A percentile compares a stretch with the other conserved stretches of the same genome.
phyloP scores from a whole-genome alignment of 2,797 vertebrate species.

The Tenualosa thibaudeaui region DNA sequence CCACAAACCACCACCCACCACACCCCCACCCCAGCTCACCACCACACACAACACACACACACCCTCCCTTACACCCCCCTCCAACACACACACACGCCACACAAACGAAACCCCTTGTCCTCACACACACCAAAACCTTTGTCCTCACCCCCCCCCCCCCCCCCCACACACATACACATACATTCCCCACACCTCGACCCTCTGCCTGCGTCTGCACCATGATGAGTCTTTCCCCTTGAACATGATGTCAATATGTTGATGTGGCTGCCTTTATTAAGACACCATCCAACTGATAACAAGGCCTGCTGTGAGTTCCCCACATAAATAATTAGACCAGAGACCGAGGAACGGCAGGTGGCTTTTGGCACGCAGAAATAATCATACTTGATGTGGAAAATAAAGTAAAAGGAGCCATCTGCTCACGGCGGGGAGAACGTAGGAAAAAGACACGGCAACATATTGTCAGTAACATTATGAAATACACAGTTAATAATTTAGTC shows the following conservation, averaged over 20 bases:
- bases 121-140: not conserved
- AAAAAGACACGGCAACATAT: conserved; percentile 98
- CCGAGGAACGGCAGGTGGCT: conserved; percentile 97
- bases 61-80: not conserved
- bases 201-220: conserved; percentile 49
- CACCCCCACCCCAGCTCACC: not conserved
- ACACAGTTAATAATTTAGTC: conserved; percentile 98
- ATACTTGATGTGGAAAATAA: conserved; percentile 99
- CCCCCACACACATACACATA: not conserved
- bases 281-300: conserved; percentile 97
- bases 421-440: conserved; percentile 88
- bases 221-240: conserved; percentile 93
- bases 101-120: not conserved
- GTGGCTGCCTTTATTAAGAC: conserved; percentile 98
- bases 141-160: not conserved
- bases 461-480: conserved; percentile 99
- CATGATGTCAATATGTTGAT: conserved; percentile 99
- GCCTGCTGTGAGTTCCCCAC: conserved; percentile 99
- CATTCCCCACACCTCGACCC: not conserved
- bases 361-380: conserved; percentile 99
- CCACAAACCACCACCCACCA: not conserved
- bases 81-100: not conserved
- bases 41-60: not conserved
- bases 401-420: conserved; percentile 99
- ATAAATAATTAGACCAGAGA: conserved; percentile 99